Conservation (phyloP, 2,888 invertebrate species). For the Dilophus febrilis region DNA sequence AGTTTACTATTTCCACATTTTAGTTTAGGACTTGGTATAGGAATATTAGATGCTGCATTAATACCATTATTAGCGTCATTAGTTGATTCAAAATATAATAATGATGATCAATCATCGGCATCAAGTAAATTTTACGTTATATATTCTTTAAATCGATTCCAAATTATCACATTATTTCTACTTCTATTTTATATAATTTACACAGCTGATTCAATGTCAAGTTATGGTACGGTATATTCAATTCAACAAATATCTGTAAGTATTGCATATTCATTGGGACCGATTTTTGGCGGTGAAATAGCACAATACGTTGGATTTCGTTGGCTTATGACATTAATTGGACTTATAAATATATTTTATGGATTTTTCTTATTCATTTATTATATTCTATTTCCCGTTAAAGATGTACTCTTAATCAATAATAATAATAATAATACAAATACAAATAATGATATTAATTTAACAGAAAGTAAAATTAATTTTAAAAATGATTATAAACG, state of each 20-base stretch:
- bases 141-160: not conserved
- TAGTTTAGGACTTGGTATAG: slow-evolving; percentile 60
- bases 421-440: too few relatives aligned
- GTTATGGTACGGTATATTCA: slow-evolving; percentile 66
- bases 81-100: slow-evolving; percentile 37
- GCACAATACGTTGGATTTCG: slow-evolving; percentile 52
- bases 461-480: too few relatives aligned
- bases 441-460: too few relatives aligned
- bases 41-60: slow-evolving; percentile 61
- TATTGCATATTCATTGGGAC: slow-evolving; percentile 61
- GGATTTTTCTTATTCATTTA: slow-evolving; percentile 41
- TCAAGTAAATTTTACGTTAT: slow-evolving; percentile 6
- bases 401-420: too few relatives aligned
- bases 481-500: slow-evolving; percentile 20
- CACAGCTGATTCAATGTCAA: slow-evolving; percentile 24
- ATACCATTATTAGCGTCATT: slow-evolving; percentile 60
- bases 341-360: slow-evolving; percentile 48
- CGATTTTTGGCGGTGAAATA: slow-evolving; percentile 54
- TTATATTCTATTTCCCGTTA: slow-evolving; percentile 9
- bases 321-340: slow-evolving; percentile 56
- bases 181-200: not conserved
- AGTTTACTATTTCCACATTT: slow-evolving; percentile 60
- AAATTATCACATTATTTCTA: not conserved
- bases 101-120: slow-evolving; percentile 17
- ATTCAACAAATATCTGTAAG: slow-evolving; percentile 69